Evolutionary conservation across 2,888 invertebrate species (phyloP), one percentile per base, ranked within the genome.

Genomic region (Urechis unicinctus): DNA sequence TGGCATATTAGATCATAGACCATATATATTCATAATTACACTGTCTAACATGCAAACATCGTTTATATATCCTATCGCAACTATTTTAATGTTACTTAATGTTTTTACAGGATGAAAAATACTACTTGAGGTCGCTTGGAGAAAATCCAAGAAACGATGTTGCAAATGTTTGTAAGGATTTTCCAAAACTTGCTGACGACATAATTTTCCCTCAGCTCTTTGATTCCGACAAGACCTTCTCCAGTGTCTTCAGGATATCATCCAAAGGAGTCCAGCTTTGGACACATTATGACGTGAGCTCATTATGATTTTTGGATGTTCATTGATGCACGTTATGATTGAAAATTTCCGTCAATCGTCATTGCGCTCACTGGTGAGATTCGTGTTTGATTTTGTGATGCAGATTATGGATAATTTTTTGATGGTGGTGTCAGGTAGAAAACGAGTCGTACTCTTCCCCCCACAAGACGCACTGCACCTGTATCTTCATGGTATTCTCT

Each of bases 271-370:
- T 81, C 21, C 81, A 80, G 60, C 65, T 83, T 24, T 83, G 83
- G 83, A 82, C 82, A 3, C 83, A 83, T 68, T 83, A 82, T 70
- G 83, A 83, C 73, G 80, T 82, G 67, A 66, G 71, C 42, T 30
- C 21, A 44, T 26, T 52, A 29, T 17, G 29, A 5, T 2, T 5
- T 30, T 5, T n/a, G n/a, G 25, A 43, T 13, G 31, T 56, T 44
- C 17, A 28, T 45, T 52, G 22, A 2, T 3, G 13, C 22, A 21
- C 3, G 30, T n/a, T 30, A n/a, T 3, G 22, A 26, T 2, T 42
- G 36, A 17, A 28, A 25, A 43, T 25, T 17, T 43, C 9, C 30
- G 6, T 1, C n/a, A 24, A 13, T 44, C 1, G n/a, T 52, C 21
- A 29, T 13, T 24, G 24, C 22, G 22, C 36, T 36, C 36, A 9